Conservation (phyloP, 1,140 invertebrate species). For the Aphelinus certus region DNA sequence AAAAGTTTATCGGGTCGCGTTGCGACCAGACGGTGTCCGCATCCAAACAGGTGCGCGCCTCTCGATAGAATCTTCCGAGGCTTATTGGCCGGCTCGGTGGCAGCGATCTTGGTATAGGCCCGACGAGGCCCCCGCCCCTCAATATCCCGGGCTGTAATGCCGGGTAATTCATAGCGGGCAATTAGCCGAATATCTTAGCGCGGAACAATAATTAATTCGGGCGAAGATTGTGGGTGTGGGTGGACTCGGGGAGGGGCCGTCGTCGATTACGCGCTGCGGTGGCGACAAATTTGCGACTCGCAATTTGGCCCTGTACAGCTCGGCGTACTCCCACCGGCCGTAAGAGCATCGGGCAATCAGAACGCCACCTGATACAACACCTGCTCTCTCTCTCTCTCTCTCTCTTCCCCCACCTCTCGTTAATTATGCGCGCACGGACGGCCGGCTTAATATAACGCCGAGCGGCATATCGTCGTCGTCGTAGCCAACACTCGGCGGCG, state of each 20-base stretch:
- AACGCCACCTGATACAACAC: slow-evolving; percentile 16
- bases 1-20: too few relatives aligned
- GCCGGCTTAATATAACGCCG: neutral
- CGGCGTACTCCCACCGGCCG: slow-evolving; percentile 1
- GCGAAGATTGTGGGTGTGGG: too few relatives aligned
- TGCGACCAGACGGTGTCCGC: too few relatives aligned
- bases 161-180: neutral
- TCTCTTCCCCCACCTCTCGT: neutral
- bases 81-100: too few relatives aligned
- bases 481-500: slow-evolving; percentile 26
- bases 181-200: slow-evolving; percentile 4
- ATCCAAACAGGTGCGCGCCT: too few relatives aligned
- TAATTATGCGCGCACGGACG: slow-evolving; percentile 25
- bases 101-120: too few relatives aligned
- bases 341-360: slow-evolving; percentile 15
- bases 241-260: too few relatives aligned
- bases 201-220: slow-evolving; percentile 20
- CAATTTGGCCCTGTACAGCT: slow-evolving; percentile 2
- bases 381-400: neutral
- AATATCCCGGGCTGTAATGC: too few relatives aligned
- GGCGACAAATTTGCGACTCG: slow-evolving; percentile 20
- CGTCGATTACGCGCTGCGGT: neutral
- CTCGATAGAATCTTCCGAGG: too few relatives aligned
- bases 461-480: slow-evolving; percentile 25
- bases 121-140: too few relatives aligned